Base-by-base conservation (phyloP, 2,113 vertebrate genomes). In the Phylloscopus trochiloides region DNA sequence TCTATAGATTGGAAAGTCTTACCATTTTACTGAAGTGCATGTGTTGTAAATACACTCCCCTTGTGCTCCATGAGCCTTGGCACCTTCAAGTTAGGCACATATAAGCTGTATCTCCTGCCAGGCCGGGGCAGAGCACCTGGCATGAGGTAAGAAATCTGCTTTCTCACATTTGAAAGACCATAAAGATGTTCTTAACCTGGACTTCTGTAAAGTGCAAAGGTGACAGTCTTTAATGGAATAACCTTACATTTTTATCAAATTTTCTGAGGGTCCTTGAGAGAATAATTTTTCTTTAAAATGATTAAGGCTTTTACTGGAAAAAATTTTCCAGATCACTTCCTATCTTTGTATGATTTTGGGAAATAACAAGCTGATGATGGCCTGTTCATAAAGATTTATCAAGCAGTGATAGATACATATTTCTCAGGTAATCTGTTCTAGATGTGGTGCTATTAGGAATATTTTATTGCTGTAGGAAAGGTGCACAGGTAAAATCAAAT, bases 31-130 rank as follows among this genome's bases (percentile, higher is more conserved):
- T 32, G 57, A 61, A n/a, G 9, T 1, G 3, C 7, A 2, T 2
- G 9, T 54, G 34, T 14, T 1, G 2, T 62, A 2, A 4, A 8
- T 7, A 22, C 0, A 0, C 7, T 45, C 3, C 1, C 7, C 12
- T 22, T 17, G 2, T 17, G 45, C 20, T 40, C 21, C 38, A 54
- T 2, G 5, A 74, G 25, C 57, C 51, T 52, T 0, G 0, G 12
- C 29, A 31, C 14, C 29, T 40, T 51, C 6, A 10, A 20, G 48
- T 42, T 19, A 8, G 12, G 14, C 10, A 1, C 5, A 1, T 1
- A 15, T 5, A 3, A 47, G 14, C 29, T 45, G 5, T 24, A 22
- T 48, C 31, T 43, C 57, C 61, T 71, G 12, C 1, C 1, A 15
- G 12, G 19, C 22, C 20, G 8, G 32, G 34, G 31, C 14, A 57